Conservation (phyloP, 2,888 invertebrate species). For the Oxyteleia sp. region DNA sequence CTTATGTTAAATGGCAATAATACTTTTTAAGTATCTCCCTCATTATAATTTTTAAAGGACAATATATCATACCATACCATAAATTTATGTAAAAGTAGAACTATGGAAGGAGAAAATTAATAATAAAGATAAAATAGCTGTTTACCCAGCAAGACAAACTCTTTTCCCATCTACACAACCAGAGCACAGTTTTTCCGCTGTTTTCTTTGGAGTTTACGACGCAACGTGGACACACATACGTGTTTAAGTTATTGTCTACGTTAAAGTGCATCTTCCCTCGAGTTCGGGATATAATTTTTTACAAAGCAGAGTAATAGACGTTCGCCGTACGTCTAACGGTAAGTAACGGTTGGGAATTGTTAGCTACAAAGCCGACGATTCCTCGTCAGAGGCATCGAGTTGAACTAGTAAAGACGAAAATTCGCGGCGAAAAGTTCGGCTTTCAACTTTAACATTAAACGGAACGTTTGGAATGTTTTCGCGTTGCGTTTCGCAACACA, state of each 20-base stretch:
- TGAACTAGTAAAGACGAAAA: constrained; percentile 30
- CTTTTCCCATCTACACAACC: too few relatives aligned
- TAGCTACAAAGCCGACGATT: constrained; percentile 34
- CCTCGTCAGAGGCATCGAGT: constrained; percentile 26
- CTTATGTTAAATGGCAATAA: too few relatives aligned
- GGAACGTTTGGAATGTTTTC: too few relatives aligned
- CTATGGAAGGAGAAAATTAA: too few relatives aligned
- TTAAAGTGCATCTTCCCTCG: constrained; percentile 33
- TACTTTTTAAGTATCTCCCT: too few relatives aligned
- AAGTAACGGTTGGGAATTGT: constrained; percentile 63
- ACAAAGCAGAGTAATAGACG: constrained; percentile 41
- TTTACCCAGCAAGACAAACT: not conserved
- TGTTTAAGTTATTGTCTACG: constrained; percentile 26
- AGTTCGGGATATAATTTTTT: constrained; percentile 49
- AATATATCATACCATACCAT: too few relatives aligned
- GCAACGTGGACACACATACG: constrained; percentile 4
- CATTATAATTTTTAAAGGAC: too few relatives aligned
- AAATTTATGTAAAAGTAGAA: too few relatives aligned
- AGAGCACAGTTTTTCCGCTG: too few relatives aligned
- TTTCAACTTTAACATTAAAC: constrained; percentile 9
- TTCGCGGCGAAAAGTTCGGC: constrained; percentile 1
- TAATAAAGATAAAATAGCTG: not conserved
- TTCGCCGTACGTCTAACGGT: constrained; percentile 59
- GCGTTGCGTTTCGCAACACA: too few relatives aligned
- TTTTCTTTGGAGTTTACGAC: not conserved